A percentile compares a stretch with the other conserved stretches of the same genome.
Evolutionary conservation across 1,140 invertebrate species (phyloP).

Genomic region (Contarinia nasturtii): DNA sequence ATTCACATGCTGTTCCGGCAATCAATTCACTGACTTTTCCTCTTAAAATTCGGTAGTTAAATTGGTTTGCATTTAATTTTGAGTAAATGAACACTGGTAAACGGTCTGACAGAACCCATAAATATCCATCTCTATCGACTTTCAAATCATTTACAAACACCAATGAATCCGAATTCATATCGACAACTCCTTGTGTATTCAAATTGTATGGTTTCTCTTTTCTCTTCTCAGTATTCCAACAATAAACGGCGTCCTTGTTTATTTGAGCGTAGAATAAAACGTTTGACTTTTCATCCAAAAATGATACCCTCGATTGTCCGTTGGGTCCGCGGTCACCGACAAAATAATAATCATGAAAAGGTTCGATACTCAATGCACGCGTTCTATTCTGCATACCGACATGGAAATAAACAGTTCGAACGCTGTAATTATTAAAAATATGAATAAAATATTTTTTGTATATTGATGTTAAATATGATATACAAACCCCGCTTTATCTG

Average conservation of each 20-base stretch:
- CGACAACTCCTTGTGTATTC: slow-evolving; percentile 42
- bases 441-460: neutral
- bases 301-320: slow-evolving; percentile 52
- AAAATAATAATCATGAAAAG: slow-evolving; percentile 46
- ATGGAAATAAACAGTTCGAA: slow-evolving; percentile 54
- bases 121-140: slow-evolving; percentile 31
- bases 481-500: slow-evolving; percentile 29
- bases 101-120: slow-evolving; percentile 48
- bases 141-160: slow-evolving; percentile 51
- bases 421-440: slow-evolving; percentile 20
- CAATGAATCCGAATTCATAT: slow-evolving; percentile 35
- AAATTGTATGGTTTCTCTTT: slow-evolving; percentile 37
- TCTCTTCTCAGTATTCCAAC: slow-evolving; percentile 53
- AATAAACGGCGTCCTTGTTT: slow-evolving; percentile 35
- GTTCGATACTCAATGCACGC: slow-evolving; percentile 28
- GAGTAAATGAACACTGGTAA: slow-evolving; percentile 39
- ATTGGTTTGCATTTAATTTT: slow-evolving; percentile 29
- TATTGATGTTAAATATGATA: neutral
- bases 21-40: slow-evolving; percentile 34
- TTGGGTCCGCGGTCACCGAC: slow-evolving; percentile 48
- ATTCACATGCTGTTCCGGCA: slow-evolving; percentile 33
- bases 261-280: slow-evolving; percentile 59
- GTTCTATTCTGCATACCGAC: slow-evolving; percentile 49
- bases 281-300: slow-evolving; percentile 43
- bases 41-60: slow-evolving; percentile 43